Evolutionary conservation across 2,113 vertebrate genomes (phyloP).

Genomic region (Azemiops feae): DNA sequence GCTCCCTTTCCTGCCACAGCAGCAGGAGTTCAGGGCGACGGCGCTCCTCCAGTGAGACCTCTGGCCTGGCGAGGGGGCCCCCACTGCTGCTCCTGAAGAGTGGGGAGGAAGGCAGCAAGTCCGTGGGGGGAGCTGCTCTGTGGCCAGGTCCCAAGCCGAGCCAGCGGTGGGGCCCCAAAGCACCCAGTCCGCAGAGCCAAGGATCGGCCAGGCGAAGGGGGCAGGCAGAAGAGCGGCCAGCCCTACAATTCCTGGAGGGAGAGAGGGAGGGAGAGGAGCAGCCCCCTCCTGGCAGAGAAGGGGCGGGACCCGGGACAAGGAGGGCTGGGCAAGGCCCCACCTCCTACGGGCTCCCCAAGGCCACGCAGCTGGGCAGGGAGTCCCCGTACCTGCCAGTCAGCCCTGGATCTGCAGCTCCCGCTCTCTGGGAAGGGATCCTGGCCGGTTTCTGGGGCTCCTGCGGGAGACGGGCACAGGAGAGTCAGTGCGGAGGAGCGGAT

Average conservation of each 20-base stretch:
- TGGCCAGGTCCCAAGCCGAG: background rate
- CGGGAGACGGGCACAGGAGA: background rate
- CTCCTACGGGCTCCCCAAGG: background rate
- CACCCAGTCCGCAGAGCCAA: background rate
- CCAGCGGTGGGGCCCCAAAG: background rate
- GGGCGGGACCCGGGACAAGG: background rate
- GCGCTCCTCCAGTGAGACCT: constrained; percentile 70
- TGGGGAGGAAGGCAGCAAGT: background rate
- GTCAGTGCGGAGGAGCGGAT: background rate
- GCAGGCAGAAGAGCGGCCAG: background rate
- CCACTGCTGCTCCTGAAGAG: background rate
- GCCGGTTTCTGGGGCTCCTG: constrained; percentile 44
- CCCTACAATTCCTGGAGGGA: background rate
- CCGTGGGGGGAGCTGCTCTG: background rate
- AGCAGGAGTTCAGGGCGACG: constrained; percentile 78
- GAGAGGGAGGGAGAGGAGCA: background rate
- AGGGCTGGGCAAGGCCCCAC: background rate
- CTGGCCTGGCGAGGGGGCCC: constrained; percentile 32
- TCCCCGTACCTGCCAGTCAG: constrained; percentile 41
- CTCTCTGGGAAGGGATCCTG: background rate
- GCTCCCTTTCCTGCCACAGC: constrained; percentile 84
- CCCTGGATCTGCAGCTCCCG: constrained; percentile 25
- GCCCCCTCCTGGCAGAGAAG: background rate
- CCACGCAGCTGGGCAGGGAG: background rate
- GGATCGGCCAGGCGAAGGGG: background rate